Evolutionary conservation across 1,140 invertebrate genomes (phyloP), one percentile per base, ranked within the genome.

Genomic region (honey bee (Apis mellifera)): DNA sequence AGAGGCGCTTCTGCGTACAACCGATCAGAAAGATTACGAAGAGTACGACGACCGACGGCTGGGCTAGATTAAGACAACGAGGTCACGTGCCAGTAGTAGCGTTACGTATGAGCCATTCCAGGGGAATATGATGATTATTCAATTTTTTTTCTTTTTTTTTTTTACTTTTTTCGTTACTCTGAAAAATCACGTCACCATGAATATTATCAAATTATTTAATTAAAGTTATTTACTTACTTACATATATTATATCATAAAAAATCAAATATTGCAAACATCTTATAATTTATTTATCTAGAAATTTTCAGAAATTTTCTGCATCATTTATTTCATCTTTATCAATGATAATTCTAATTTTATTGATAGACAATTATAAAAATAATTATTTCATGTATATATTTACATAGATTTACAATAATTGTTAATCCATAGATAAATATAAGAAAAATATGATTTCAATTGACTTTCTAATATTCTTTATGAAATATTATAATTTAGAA

Each of bases 51-150:
- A 82, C 76, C 64, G 82, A 65, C 66, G 69, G 60, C 64, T 55
- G 71, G 75, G 84, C 84, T 91, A 91, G 90, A 93, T 93, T 92
- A 93, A 93, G 92, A 91, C 90, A 93, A 93, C 85, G 89, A 89
- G 93, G 93, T 93, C 92, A 89, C 84, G 82, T 90, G 78, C 76
- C 79, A 82, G 17, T 66, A 54, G 62, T 76, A 50, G 48, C 66
- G 78, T 84, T 86, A 68, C 70, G 72, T 78, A 78, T 50, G 70
- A 57, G n/a, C 70, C 59, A 26, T 73, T 80, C 70, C 48, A 17
- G 50, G 15, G 26, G 17, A 21, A 42, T 21, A 55, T 50, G n/a
- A n/a, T 64, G 26, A 1, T n/a, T 9, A 9, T 9, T 12, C 13
- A 19, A 55, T 42, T 55, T 55, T 50, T 55, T 55, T 3, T 32